Base-by-base conservation (phyloP, 2,113 vertebrate genomes). In the Psephotus haematonotus region DNA sequence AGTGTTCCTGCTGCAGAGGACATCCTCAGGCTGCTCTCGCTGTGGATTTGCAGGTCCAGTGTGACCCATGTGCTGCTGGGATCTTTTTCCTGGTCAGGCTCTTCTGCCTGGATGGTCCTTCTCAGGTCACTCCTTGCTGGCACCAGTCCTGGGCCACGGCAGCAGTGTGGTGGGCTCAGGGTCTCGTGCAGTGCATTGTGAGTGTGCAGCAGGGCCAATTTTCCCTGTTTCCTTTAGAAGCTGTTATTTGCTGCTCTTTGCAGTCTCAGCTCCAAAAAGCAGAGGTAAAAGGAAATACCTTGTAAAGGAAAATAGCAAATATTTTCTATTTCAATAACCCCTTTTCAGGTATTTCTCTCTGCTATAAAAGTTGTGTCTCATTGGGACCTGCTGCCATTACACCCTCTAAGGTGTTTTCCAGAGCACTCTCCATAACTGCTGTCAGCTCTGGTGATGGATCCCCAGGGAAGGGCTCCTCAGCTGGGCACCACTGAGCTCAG, bases 21-120 rank as follows among this genome's bases (percentile, higher is more conserved):
- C 1, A 0, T 20, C 28, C 55, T 63, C 0, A 0, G 33, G 35
- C 35, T 37, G 39, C 39, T 62, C 13, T 63, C 1, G 0, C 22
- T 5, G 0, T 20, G 20, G 41, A 55, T 19, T 37, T n/a, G 16
- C 23, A 69, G n/a, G 20, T 44, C 33, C 68, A 39, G 13, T 44
- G 11, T 19, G 46, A 49, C 5, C 10, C 19, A 4, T 11, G 35
- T 37, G 47, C 37, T 6, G 0, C 49, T 77, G 37, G 49, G 10
- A 13, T 52, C 28, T 37, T 33, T 71, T 65, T 79, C 12, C 74
- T 31, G 2, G 17, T 81, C 46, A 37, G n/a, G 20, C 28, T 82
- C 16, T 49, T 63, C 63, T 52, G 13, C 33, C 28, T 49, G 27
- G 11, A 31, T 35, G 33, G 5, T 77, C 23, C 17, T 88, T 62